Evolutionary conservation across 2,113 vertebrate genomes (phyloP), one percentile per base, ranked within the genome.

Genomic region (Heptranchias perlo): DNA sequence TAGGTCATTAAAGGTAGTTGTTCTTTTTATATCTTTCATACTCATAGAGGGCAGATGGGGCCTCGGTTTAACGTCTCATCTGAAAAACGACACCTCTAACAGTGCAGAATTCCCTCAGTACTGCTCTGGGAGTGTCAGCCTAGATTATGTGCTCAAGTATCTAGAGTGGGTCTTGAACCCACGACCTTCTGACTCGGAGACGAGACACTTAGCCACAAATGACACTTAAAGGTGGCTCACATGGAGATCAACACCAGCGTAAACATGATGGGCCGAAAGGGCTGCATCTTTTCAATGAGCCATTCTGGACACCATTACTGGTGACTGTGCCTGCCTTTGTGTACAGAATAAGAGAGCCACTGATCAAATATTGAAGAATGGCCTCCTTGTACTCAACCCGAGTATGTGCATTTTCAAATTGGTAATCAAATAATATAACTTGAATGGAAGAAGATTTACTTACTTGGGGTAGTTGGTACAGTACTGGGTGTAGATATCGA

Each of bases 401-500:
- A 47, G 39, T 64, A 67, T 14, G 25, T 47, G 39, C 21, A 25
- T 28, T 94, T 39, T 28, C 31, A 49, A 95, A 95, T 31, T 31
- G 4, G 39, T 65, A 94, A 94, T 13, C 39, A 67, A n/a, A 65
- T 28, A 4, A 23, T 39, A 67, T 67, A 28, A 28, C 54, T 58
- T 91, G 93, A 67, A 44, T 21, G 28, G 23, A 93, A 44, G 35
- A 28, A 7, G 58, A 58, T 58, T 69, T 54, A 97, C 99, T 98
- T 98, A 99, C 99, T 99, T 99, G n/a, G 99, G 99, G 96, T 99
- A 99, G 98, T 99, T 99, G 97, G 98, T 99, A 97, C 99, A 99
- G 97, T 99, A 99, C 96, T 99, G 99, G 4, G 99, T 99, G 97
- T 99, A 99, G 98, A 99, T 99, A 96, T 99, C 98, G 96, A 99